These are phyloP conservation scores for Rousettus madagascariensis DNA, from an alignment of 2,797 vertebrate genomes.

Conservation along the genomic window DNA sequence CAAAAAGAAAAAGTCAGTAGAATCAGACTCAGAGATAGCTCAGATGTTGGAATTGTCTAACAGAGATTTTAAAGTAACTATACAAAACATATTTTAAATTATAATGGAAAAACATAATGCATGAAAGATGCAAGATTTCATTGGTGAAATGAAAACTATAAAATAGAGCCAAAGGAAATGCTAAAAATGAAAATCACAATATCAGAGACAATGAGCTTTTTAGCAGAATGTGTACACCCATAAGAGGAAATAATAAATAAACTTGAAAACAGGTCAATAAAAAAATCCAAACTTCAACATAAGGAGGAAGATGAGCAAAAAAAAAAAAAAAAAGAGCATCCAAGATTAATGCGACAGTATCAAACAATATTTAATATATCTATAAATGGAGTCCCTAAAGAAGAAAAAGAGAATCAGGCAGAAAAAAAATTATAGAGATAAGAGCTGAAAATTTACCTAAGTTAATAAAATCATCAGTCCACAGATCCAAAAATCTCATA, in stretches of 20 bases:
- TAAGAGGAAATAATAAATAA: not conserved
- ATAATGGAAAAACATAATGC: not conserved
- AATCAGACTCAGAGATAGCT: not conserved
- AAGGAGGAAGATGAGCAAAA: not conserved
- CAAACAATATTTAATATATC: not conserved
- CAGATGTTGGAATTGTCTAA: not conserved
- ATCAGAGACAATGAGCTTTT: not conserved
- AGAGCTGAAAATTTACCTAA: not conserved
- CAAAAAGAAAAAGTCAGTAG: not conserved
- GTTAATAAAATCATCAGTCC: not conserved
- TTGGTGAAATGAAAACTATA: not conserved
- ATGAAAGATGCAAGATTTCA: not conserved
- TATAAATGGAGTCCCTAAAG: not conserved
- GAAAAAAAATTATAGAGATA: not conserved
- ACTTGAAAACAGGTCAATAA: slow-evolving; percentile 29
- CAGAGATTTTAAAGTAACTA: not conserved
- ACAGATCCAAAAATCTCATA: not conserved
- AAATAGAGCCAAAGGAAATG: not conserved
- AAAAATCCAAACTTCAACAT: slow-evolving; percentile 29
- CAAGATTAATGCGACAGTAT: not conserved
- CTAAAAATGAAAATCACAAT: not conserved
- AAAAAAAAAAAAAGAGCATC: not conserved
- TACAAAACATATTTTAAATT: not conserved
- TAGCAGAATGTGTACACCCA: not conserved
- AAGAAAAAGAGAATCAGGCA: not conserved